These are phyloP conservation scores for Pimephales promelas DNA, from an alignment of 2,113 vertebrate species.

Conservation along the genomic window DNA sequence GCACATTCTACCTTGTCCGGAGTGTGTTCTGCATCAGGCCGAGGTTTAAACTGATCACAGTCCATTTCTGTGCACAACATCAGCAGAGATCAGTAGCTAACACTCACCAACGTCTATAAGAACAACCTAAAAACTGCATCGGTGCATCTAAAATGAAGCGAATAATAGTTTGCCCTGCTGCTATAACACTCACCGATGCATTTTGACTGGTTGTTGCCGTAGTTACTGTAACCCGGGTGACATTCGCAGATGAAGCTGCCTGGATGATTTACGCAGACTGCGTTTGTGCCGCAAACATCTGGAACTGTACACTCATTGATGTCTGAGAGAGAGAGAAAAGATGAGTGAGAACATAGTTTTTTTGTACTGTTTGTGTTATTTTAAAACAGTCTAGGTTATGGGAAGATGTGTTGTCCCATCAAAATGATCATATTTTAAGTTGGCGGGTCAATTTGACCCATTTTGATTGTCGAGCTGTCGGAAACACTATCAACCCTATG, in stretches of 20 bases:
- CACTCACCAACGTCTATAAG: background rate
- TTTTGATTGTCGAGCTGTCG: too few relatives aligned
- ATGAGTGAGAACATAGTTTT: background rate
- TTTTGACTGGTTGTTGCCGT: slow-evolving; percentile 52
- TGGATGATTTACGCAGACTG: slow-evolving; percentile 59
- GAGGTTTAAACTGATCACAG: background rate
- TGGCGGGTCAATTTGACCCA: too few relatives aligned
- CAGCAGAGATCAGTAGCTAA: too few relatives aligned
- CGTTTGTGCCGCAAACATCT: slow-evolving; percentile 64
- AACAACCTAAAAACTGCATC: background rate
- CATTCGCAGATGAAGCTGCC: slow-evolving; percentile 69
- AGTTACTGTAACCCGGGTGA: slow-evolving; percentile 74
- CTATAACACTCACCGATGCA: slow-evolving; percentile 66
- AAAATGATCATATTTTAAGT: too few relatives aligned
- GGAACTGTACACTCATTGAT: slow-evolving; percentile 67
- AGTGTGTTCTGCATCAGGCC: background rate
- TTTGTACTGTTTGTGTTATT: too few relatives aligned
- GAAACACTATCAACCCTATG: too few relatives aligned
- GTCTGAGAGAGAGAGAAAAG: slow-evolving; percentile 58
- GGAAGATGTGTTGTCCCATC: too few relatives aligned
- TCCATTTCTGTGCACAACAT: background rate
- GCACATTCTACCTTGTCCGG: background rate
- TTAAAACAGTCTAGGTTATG: too few relatives aligned
- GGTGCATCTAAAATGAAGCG: background rate
- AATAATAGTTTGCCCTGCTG: background rate